phyloP scores from a whole-genome alignment of 2,797 vertebrate genomes.

The Macroramphosus scolopax region DNA sequence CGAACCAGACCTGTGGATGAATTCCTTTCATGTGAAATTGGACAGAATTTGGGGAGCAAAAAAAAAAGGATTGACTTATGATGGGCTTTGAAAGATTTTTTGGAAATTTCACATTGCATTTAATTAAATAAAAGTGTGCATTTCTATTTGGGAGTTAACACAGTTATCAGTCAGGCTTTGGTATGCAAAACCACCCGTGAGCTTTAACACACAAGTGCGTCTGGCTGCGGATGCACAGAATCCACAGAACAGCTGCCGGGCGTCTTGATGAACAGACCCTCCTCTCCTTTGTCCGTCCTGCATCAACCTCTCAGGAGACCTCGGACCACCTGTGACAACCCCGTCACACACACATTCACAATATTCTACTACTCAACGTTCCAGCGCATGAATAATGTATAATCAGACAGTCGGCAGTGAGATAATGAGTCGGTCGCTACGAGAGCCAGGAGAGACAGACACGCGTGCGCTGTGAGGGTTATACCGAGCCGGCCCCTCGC shows the following conservation, averaged over 20 bases:
- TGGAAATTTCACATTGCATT: slow-evolving; percentile 1
- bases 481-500: slow-evolving; percentile 49
- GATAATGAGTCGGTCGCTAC: slow-evolving; percentile 75
- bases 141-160: slow-evolving; percentile 8
- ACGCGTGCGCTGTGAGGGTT: slow-evolving; percentile 53
- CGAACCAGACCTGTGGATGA: no score
- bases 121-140: background rate
- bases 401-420: slow-evolving; percentile 61
- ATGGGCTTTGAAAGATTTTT: background rate
- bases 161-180: no score
- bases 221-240: slow-evolving; percentile 51
- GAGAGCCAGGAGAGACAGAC: slow-evolving; percentile 64
- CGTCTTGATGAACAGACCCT: slow-evolving; percentile 66
- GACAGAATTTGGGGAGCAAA: no score
- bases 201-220: slow-evolving; percentile 38
- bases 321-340: slow-evolving; percentile 58
- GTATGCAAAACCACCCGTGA: slow-evolving; percentile 33
- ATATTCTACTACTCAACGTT: slow-evolving; percentile 31
- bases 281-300: slow-evolving; percentile 54
- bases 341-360: slow-evolving; percentile 9
- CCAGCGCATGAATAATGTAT: slow-evolving; percentile 78
- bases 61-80: no score
- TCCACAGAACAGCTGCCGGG: slow-evolving; percentile 68
- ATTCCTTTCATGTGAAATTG: no score
- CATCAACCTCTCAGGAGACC: slow-evolving; percentile 61